Conservation (phyloP, 2,797 vertebrate genomes). For the Propithecus perrieri region DNA sequence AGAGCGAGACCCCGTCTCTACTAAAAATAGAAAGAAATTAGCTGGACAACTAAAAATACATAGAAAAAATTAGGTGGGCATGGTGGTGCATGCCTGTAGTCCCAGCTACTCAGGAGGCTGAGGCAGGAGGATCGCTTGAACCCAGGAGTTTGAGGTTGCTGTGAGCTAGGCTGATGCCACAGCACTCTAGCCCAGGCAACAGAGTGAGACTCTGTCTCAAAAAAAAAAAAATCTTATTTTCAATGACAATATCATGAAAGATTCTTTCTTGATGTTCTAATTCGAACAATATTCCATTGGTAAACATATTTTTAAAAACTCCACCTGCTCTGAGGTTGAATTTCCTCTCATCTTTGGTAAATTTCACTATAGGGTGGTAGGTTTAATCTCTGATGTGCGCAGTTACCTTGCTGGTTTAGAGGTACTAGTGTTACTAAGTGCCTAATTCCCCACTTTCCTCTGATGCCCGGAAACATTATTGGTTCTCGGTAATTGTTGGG, state of each 20-base stretch:
- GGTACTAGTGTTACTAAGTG: background rate
- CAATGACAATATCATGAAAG: conserved; percentile 8
- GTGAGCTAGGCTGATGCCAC: too few relatives aligned
- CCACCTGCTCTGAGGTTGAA: background rate
- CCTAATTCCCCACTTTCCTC: background rate
- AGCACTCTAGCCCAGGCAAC: too few relatives aligned
- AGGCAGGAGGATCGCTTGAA: too few relatives aligned
- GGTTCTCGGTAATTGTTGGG: background rate
- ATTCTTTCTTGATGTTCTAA: background rate
- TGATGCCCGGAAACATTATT: background rate
- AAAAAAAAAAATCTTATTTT: conserved; percentile 20
- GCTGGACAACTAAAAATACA: too few relatives aligned
- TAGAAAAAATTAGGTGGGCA: too few relatives aligned
- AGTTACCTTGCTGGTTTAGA: conserved; percentile 32
- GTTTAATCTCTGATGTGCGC: conserved; percentile 11
- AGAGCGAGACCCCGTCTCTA: too few relatives aligned
- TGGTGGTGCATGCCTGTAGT: too few relatives aligned
- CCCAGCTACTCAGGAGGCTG: too few relatives aligned
- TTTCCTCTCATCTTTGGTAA: conserved; percentile 37
- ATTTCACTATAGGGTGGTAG: background rate
- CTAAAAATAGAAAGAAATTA: too few relatives aligned
- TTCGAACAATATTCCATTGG: background rate
- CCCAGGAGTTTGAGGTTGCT: too few relatives aligned
- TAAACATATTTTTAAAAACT: background rate
- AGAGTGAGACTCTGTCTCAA: too few relatives aligned